These are phyloP conservation scores for Aphidius gifuensis DNA, from an alignment of 1,140 invertebrate species.

Conservation along the genomic window DNA sequence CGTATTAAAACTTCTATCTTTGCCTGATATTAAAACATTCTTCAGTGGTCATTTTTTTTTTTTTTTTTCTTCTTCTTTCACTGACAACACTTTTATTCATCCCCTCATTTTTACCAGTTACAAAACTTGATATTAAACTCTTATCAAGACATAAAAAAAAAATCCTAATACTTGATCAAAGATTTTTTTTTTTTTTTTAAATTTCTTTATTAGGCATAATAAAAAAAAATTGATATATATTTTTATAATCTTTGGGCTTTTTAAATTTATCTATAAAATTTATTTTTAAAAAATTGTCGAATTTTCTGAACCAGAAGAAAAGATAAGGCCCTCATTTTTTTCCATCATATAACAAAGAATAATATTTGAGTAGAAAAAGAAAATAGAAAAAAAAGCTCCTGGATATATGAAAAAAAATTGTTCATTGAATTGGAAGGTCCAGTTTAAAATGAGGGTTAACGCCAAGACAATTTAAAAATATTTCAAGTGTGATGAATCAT, in stretches of 20 bases:
- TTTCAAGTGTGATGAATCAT: too few relatives aligned
- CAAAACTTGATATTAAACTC: not conserved
- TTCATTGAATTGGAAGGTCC: slow-evolving; percentile 11
- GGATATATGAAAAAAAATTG: slow-evolving; percentile 4
- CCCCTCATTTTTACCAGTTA: not conserved
- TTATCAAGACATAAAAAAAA: not conserved
- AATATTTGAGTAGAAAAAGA: not conserved
- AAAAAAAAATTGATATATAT: too few relatives aligned
- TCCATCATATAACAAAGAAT: not conserved
- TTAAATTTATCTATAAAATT: too few relatives aligned
- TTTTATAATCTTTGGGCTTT: too few relatives aligned
- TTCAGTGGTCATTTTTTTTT: slow-evolving; percentile 21
- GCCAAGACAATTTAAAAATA: too few relatives aligned
- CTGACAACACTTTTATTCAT: too few relatives aligned
- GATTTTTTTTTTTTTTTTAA: too few relatives aligned
- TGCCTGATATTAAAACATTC: slow-evolving; percentile 30
- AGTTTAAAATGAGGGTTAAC: not conserved
- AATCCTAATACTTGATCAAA: not conserved
- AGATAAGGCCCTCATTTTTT: slow-evolving; percentile 9
- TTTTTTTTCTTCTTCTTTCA: not conserved
- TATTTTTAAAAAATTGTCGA: not conserved
- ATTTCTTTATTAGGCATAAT: not conserved
- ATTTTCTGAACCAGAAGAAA: slow-evolving; percentile 2
- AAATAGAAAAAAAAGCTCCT: not conserved
- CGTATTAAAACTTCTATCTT: slow-evolving; percentile 28